These are phyloP conservation scores for Tokudaia tokunoshimensis DNA, from an alignment of 2,797 vertebrate species.

Conservation along the genomic window DNA sequence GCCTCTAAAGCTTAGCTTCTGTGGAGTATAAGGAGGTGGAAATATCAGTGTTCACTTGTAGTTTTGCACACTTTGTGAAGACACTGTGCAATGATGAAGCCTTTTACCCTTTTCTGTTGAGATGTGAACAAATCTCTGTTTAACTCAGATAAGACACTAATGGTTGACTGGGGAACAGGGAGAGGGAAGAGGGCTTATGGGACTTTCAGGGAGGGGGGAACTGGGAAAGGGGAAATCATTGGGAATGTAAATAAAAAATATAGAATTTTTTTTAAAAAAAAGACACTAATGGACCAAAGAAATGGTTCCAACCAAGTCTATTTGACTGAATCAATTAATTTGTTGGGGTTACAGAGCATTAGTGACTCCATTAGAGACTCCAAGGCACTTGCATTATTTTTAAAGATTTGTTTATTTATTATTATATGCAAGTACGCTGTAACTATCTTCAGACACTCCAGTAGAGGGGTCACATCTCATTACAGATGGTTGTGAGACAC, in stretches of 20 bases:
- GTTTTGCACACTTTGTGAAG: neutral
- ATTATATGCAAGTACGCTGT: no score
- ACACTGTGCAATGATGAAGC: neutral
- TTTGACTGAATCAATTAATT: neutral
- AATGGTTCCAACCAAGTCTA: neutral
- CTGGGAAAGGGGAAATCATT: no score
- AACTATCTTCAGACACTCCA: no score
- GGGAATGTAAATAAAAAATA: no score
- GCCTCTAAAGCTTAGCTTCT: constrained; percentile 24
- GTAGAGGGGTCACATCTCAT: no score
- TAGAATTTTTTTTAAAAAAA: no score
- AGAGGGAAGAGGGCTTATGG: no score
- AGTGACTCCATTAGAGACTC: neutral
- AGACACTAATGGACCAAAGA: neutral
- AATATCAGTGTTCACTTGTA: neutral
- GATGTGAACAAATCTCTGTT: neutral
- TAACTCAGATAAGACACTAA: no score
- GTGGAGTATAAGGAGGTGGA: neutral
- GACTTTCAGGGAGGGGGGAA: no score
- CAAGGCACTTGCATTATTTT: neutral
- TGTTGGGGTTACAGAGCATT: neutral
- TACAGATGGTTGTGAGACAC: no score
- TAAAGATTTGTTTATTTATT: no score
- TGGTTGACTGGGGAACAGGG: no score
- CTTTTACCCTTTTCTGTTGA: neutral